Percentiles rank a stretch among this genome's conserved stretches.
phyloP scores from a whole-genome alignment of 2,113 vertebrate genomes.

The Nerophis lumbriciformis region DNA sequence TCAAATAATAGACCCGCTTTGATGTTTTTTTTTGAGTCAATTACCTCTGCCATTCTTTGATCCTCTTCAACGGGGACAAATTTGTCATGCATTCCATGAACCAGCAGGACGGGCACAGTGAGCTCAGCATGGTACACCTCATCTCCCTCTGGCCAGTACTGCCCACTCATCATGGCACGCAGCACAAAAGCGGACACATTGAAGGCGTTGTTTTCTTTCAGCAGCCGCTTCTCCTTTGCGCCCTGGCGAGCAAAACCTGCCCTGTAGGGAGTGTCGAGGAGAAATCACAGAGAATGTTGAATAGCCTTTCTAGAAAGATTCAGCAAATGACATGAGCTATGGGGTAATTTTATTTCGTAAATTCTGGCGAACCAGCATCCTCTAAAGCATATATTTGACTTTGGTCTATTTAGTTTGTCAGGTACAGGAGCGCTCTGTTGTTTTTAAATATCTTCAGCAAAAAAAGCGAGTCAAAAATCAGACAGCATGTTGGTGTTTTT shows the following conservation, averaged over 20 bases:
- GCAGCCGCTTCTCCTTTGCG: conserved; percentile 90
- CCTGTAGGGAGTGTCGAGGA: conserved; percentile 28
- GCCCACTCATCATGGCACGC: conserved; percentile 94
- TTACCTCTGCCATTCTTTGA: conserved; percentile 93
- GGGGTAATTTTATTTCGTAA: no score
- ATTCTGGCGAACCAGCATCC: no score
- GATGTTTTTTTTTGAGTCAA: no score
- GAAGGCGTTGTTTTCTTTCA: conserved; percentile 92
- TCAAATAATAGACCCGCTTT: no score
- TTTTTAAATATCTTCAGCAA: no score
- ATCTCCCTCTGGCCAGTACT: conserved; percentile 97
- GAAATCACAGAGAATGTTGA: background rate
- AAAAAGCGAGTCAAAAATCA: no score
- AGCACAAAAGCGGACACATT: conserved; percentile 93
- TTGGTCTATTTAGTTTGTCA: no score
- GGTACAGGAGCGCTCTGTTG: no score
- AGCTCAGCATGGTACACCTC: conserved; percentile 94
- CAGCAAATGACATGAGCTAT: no score
- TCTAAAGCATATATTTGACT: no score
- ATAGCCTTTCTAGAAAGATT: no score
- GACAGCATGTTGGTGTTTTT: no score
- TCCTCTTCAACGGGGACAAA: conserved; percentile 95
- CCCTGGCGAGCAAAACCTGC: conserved; percentile 74
- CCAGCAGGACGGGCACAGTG: conserved; percentile 86
- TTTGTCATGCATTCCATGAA: conserved; percentile 93